These are phyloP conservation scores for Harlomillsia oculata DNA, from an alignment of 1,140 invertebrate species.

Conservation along the genomic window DNA sequence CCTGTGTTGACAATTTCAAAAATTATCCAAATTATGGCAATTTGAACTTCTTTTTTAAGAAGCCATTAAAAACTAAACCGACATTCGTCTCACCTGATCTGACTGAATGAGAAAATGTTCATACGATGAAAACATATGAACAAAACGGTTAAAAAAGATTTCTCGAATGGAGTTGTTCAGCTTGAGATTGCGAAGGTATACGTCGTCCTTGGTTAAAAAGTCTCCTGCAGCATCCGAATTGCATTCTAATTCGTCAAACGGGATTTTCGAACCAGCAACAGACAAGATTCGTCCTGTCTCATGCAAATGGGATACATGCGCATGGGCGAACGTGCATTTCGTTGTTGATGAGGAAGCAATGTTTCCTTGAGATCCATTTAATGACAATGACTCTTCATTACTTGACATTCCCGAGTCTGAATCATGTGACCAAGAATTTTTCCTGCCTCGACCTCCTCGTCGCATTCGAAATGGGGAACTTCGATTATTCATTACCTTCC, in stretches of 20 bases:
- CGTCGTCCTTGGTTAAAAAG: slow-evolving; percentile 43
- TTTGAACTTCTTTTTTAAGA: not conserved
- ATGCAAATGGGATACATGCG: no score
- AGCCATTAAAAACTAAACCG: not conserved
- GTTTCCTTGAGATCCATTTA: slow-evolving; percentile 35
- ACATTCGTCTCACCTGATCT: slow-evolving; percentile 55
- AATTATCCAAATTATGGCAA: not conserved
- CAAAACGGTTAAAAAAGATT: slow-evolving; percentile 91
- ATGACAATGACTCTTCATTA: slow-evolving; percentile 40
- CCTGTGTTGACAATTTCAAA: slow-evolving; percentile 12
- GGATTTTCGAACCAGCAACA: no score
- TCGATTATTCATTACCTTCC: slow-evolving; percentile 24
- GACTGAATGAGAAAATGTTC: slow-evolving; percentile 94
- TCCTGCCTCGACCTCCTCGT: slow-evolving; percentile 50
- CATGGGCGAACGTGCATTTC: no score
- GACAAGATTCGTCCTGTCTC: no score
- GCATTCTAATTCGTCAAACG: no score
- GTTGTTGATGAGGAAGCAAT: slow-evolving; percentile 22
- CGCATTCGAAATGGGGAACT: slow-evolving; percentile 31
- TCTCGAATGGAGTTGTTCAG: slow-evolving; percentile 89
- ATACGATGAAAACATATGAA: slow-evolving; percentile 89
- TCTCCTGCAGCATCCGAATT: slow-evolving; percentile 10
- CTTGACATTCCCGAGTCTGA: slow-evolving; percentile 47
- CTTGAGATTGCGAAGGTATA: slow-evolving; percentile 72
- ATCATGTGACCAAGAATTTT: slow-evolving; percentile 65